Percentiles rank a stretch among this genome's conserved stretches.
Evolutionary conservation across 2,797 vertebrate genomes (phyloP).

Genomic region (Chlorospingus semifuscus): DNA sequence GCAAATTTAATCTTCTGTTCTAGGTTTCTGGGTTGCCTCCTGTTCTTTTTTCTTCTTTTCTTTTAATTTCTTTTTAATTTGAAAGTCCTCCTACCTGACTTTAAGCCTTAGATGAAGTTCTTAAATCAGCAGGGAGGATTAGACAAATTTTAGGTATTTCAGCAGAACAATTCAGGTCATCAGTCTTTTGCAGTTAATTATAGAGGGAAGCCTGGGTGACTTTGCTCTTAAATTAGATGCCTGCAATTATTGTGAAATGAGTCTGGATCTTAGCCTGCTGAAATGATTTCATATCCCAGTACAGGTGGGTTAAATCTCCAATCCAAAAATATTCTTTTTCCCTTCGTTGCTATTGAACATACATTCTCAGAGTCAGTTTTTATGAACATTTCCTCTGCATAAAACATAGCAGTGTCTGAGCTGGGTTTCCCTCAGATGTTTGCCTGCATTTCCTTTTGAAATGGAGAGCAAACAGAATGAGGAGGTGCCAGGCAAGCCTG

Average conservation of each 20-base stretch:
- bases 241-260: neutral
- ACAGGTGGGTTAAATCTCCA: neutral
- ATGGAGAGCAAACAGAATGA: neutral
- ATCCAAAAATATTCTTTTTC: neutral
- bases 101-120: conserved; percentile 17
- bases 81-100: neutral
- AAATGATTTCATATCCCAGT: neutral
- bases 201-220: conserved; percentile 15
- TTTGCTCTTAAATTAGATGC: conserved; percentile 49
- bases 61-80: conserved; percentile 31
- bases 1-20: neutral
- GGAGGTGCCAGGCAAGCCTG: neutral
- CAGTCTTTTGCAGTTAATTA: conserved; percentile 13
- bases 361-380: neutral
- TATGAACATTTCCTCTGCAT: neutral
- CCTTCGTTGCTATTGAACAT: neutral
- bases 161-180: conserved; percentile 21
- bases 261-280: neutral
- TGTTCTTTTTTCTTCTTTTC: neutral
- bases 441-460: neutral
- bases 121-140: neutral
- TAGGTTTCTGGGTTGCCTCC: neutral
- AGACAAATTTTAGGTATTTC: conserved; percentile 19
- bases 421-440: neutral
- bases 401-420: neutral